These are phyloP conservation scores for Leptarthrus brevirostris DNA, from an alignment of 2,888 invertebrate species.

Conservation along the genomic window DNA sequence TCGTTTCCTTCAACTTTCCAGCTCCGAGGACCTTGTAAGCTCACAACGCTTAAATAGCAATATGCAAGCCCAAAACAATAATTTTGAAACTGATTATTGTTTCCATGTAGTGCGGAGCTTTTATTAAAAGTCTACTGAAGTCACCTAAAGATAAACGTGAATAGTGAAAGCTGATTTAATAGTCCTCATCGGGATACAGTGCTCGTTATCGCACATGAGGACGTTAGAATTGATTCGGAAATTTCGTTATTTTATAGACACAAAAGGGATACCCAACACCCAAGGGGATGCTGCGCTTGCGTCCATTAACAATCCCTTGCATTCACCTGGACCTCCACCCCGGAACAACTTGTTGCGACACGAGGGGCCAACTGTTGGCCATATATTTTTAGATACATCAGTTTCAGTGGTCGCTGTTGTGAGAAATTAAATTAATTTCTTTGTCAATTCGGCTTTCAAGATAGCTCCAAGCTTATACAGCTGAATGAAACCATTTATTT, in stretches of 20 bases:
- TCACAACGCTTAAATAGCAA: neutral
- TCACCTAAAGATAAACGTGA: neutral
- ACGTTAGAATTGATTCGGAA: conserved; percentile 3
- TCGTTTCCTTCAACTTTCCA: conserved; percentile 5
- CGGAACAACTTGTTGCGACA: conserved; percentile 29
- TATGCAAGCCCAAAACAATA: neutral
- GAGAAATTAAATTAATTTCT: conserved; percentile 29
- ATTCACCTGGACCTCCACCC: neutral
- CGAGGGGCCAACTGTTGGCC: neutral
- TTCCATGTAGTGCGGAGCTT: neutral
- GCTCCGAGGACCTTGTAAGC: neutral
- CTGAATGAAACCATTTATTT: neutral
- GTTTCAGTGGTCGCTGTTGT: neutral
- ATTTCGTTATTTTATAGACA: neutral
- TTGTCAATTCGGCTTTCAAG: neutral
- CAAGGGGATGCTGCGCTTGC: conserved; percentile 7
- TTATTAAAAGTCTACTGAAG: neutral
- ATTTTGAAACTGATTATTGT: conserved; percentile 11
- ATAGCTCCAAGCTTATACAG: neutral
- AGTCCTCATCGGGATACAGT: neutral
- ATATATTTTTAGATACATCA: conserved; percentile 42
- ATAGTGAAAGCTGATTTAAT: neutral
- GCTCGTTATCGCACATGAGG: neutral
- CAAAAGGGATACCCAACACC: neutral
- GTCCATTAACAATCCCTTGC: neutral